Evolutionary conservation across 2,113 vertebrate genomes (phyloP).

Genomic region (Cariama cristata): DNA sequence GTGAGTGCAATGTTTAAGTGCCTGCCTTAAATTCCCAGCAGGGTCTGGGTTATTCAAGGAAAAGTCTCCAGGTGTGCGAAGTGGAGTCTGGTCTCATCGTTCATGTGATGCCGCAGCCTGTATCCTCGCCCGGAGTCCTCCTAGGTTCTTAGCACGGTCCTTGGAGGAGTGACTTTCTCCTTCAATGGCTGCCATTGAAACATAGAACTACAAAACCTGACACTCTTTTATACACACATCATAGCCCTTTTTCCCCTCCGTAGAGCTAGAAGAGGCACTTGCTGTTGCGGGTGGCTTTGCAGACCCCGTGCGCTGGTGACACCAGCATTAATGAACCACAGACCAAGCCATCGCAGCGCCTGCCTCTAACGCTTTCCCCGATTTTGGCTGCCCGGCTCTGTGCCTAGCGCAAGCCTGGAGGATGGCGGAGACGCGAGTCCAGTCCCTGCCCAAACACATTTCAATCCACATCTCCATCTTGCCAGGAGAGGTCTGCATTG

Average conservation of each 20-base stretch:
- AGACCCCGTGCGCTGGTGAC: neutral
- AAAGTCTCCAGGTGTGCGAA: neutral
- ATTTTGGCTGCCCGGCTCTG: neutral
- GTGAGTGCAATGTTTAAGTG: neutral
- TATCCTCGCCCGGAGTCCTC: accelerated
- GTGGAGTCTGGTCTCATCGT: neutral
- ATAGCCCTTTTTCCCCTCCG: neutral
- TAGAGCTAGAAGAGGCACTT: neutral
- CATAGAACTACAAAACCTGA: neutral
- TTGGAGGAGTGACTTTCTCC: neutral
- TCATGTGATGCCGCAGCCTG: neutral
- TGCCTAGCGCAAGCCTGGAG: accelerated
- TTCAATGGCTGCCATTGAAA: neutral
- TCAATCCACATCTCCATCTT: neutral
- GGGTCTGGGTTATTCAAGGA: neutral
- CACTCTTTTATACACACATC: neutral
- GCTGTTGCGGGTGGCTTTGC: neutral
- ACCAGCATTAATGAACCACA: neutral
- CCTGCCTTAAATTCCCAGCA: neutral
- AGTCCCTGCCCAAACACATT: neutral
- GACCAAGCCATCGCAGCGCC: neutral
- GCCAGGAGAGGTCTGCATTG: neutral
- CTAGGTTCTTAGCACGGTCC: neutral
- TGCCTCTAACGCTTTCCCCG: neutral
- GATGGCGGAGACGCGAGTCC: neutral